These are phyloP conservation scores for Hipparchia sbordonii DNA, from an alignment of 2,888 invertebrate genomes.

Conservation along the genomic window DNA sequence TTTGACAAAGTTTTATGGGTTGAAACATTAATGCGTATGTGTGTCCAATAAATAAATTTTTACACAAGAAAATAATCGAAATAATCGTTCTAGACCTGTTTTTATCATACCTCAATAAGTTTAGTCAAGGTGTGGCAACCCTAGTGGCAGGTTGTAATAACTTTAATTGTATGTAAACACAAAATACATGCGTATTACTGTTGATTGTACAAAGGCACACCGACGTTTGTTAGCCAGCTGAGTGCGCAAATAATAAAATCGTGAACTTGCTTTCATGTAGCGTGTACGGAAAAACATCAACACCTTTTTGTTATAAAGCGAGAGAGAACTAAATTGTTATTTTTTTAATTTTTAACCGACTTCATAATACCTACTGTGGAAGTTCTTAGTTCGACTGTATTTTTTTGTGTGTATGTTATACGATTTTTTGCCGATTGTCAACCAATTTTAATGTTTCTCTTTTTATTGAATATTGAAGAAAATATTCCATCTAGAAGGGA, in stretches of 20 bases:
- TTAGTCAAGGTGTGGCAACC: neutral
- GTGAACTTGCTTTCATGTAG: slow-evolving; percentile 19
- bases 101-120: too few relatives aligned
- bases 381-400: too few relatives aligned
- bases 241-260: slow-evolving; percentile 28
- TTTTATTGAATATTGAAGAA: neutral
- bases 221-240: slow-evolving; percentile 27
- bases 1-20: too few relatives aligned
- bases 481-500: too few relatives aligned
- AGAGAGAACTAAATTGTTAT: neutral
- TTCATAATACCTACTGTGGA: too few relatives aligned
- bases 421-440: too few relatives aligned
- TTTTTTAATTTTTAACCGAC: too few relatives aligned
- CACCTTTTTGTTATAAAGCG: slow-evolving; percentile 1
- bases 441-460: neutral
- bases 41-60: neutral
- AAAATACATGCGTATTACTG: slow-evolving; percentile 31
- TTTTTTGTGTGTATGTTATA: too few relatives aligned
- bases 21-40: too few relatives aligned
- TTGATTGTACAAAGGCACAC: slow-evolving; percentile 35
- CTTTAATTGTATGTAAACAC: slow-evolving; percentile 36
- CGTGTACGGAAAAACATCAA: neutral
- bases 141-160: slow-evolving; percentile 26
- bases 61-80: too few relatives aligned
- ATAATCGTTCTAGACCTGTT: too few relatives aligned